A percentile compares a stretch with the other conserved stretches of the same genome.
phyloP scores from a whole-genome alignment of 2,113 vertebrate genomes.

The Eudyptes chrysolophus region DNA sequence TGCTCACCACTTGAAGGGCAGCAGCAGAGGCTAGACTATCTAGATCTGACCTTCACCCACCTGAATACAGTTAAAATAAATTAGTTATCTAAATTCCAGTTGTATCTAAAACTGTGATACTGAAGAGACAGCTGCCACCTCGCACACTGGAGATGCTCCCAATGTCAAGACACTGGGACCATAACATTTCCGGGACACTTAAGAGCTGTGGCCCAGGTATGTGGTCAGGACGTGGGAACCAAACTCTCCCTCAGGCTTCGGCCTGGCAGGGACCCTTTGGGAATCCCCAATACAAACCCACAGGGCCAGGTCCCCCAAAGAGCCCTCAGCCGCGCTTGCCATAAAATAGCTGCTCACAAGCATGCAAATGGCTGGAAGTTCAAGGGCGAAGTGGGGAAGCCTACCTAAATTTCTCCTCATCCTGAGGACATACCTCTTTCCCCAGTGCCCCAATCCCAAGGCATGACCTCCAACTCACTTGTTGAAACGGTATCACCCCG shows the following conservation, averaged over 20 bases:
- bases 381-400: neutral
- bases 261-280: neutral
- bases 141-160: neutral
- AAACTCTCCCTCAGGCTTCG: neutral
- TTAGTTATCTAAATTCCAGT: neutral
- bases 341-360: neutral
- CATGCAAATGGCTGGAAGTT: neutral
- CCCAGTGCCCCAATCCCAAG: neutral
- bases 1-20: neutral
- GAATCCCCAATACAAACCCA: neutral
- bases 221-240: neutral
- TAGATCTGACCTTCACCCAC: neutral
- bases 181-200: neutral
- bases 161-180: neutral
- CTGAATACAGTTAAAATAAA: neutral
- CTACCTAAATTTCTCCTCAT: neutral
- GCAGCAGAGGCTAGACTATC: neutral
- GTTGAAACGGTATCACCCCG: rapidly evolving
- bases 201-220: neutral
- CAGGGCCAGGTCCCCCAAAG: neutral
- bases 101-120: neutral
- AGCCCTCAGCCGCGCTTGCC: neutral
- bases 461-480: neutral
- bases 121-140: neutral
- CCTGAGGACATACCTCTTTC: neutral